These are phyloP conservation scores for Camponotus pennsylvanicus DNA, from an alignment of 1,140 invertebrate species.

Conservation along the genomic window DNA sequence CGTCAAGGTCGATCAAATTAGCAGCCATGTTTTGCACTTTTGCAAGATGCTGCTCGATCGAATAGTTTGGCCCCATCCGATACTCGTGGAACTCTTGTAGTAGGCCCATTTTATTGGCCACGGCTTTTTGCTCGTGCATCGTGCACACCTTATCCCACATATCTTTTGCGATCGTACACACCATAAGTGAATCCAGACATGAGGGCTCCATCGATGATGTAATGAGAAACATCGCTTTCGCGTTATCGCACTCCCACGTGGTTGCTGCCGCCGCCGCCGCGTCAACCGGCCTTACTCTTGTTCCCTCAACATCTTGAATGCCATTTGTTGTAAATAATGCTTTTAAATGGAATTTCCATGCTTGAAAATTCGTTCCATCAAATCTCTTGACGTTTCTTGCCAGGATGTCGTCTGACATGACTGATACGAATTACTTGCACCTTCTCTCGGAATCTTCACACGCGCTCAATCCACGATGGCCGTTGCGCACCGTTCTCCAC, in stretches of 20 bases:
- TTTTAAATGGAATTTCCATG: neutral
- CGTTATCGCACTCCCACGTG: neutral
- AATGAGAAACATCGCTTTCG: neutral
- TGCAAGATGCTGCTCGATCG: neutral
- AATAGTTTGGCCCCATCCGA: neutral
- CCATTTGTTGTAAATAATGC: neutral
- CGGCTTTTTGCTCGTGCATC: neutral
- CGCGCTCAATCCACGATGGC: neutral
- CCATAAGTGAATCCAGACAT: neutral
- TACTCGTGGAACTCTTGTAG: conserved; percentile 10
- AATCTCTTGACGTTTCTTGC: neutral
- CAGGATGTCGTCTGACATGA: neutral
- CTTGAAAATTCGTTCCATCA: too few species aligned
- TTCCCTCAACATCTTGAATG: neutral
- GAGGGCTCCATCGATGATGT: neutral
- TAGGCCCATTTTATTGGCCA: neutral
- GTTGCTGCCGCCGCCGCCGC: neutral
- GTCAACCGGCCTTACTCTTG: neutral
- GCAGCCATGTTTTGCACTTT: conserved; percentile 18
- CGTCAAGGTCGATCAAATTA: neutral
- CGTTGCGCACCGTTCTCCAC: neutral
- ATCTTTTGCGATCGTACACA: neutral
- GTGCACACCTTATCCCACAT: neutral
- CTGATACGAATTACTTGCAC: neutral
- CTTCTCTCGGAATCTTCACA: neutral